A percentile compares a stretch with the other conserved stretches of the same genome.
phyloP scores from a whole-genome alignment of 2,888 invertebrate species.

The Elegia similella region DNA sequence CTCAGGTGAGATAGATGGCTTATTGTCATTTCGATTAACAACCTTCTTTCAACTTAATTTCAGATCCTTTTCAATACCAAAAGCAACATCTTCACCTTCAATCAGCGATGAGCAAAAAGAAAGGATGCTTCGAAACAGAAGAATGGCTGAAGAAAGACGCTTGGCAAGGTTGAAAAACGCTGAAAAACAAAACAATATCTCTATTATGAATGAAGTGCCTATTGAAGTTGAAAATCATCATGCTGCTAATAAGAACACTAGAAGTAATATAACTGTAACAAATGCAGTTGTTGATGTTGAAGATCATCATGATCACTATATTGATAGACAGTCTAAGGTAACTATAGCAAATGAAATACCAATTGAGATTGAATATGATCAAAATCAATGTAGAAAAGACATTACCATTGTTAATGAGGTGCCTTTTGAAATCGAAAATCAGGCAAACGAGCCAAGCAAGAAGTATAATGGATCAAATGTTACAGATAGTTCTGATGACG shows the following conservation, averaged over 20 bases:
- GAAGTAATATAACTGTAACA: neutral
- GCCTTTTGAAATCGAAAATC: conserved; percentile 5
- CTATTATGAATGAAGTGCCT: conserved; percentile 13
- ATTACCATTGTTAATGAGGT: conserved; percentile 11
- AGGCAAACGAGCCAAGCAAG: conserved; percentile 16
- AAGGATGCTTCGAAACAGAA: conserved; percentile 85
- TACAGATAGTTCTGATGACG: conserved; percentile 42
- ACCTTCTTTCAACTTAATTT: conserved; percentile 31
- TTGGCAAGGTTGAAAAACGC: conserved; percentile 72
- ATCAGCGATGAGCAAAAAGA: conserved; percentile 84
- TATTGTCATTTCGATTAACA: too few species aligned
- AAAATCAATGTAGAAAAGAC: conserved; percentile 19
- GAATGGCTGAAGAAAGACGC: conserved; percentile 83
- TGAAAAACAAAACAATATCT: conserved; percentile 17
- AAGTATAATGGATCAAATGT: conserved; percentile 36
- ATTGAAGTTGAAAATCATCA: conserved; percentile 2
- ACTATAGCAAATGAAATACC: conserved; percentile 24
- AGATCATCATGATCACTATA: neutral
- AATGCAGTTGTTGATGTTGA: conserved; percentile 9
- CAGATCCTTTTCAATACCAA: conserved; percentile 56
- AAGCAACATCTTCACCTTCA: conserved; percentile 71
- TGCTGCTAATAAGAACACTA: conserved; percentile 23
- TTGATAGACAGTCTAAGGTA: neutral
- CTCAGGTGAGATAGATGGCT: too few species aligned
- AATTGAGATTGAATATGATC: neutral